phyloP scores from a whole-genome alignment of 2,113 vertebrate species.

The Corythornis vintsioides region DNA sequence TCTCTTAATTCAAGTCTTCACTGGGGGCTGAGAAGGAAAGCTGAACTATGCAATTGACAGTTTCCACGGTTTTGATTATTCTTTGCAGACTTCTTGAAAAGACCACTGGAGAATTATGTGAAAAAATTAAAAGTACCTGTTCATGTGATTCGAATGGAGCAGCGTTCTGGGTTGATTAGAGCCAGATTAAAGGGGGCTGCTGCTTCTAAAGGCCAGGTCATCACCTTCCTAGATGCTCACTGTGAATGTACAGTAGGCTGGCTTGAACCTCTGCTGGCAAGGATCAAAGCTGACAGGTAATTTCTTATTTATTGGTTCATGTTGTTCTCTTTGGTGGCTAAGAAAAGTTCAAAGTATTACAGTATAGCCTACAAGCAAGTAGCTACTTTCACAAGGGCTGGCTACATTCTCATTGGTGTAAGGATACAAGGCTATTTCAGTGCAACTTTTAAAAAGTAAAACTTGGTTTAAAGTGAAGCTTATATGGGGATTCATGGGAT shows the following conservation, averaged over 20 bases:
- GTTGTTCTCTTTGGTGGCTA: not conserved
- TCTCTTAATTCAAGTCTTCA: not conserved
- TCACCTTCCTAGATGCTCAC: slow-evolving; percentile 97
- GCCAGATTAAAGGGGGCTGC: slow-evolving; percentile 96
- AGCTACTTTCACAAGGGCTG: not conserved
- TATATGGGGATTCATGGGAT: not conserved
- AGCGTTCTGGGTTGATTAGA: slow-evolving; percentile 95
- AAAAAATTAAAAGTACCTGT: slow-evolving; percentile 91
- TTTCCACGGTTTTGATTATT: not conserved
- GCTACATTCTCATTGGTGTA: not conserved
- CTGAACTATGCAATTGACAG: not conserved
- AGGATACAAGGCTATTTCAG: not conserved
- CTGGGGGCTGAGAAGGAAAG: not conserved
- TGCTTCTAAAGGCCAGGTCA: slow-evolving; percentile 95
- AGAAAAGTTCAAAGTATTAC: not conserved
- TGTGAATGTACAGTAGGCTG: slow-evolving; percentile 97
- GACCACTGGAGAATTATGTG: slow-evolving; percentile 92
- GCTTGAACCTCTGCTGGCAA: slow-evolving; percentile 94
- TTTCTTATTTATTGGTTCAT: not conserved
- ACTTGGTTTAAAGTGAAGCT: not conserved
- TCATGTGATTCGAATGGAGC: slow-evolving; percentile 95
- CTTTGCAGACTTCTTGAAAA: slow-evolving; percentile 93
- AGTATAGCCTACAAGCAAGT: not conserved
- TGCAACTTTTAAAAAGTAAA: not conserved
- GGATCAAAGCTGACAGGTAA: slow-evolving; percentile 96